phyloP scores from a whole-genome alignment of 1,140 invertebrate species.

The Steinernema khuongi region DNA sequence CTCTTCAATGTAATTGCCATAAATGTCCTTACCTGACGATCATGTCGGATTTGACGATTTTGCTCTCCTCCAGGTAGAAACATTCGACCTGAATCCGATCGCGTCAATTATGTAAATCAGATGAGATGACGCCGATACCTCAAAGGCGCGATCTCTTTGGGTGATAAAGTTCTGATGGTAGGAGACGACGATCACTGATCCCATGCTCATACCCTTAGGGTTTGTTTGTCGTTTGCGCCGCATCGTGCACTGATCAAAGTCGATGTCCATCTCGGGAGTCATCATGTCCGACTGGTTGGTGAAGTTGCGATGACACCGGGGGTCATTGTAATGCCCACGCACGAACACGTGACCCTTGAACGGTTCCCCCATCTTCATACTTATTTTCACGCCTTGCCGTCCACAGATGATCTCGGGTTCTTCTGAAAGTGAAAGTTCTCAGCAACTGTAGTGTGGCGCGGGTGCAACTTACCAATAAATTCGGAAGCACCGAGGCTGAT shows the following conservation, averaged over 20 bases:
- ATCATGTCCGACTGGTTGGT: neutral
- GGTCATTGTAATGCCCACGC: conserved; percentile 18
- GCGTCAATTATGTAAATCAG: neutral
- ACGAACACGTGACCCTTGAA: conserved; percentile 19
- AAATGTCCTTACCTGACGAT: neutral
- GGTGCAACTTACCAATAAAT: neutral
- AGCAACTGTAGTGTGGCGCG: neutral
- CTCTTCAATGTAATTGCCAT: neutral
- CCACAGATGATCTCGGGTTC: neutral
- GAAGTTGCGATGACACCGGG: neutral
- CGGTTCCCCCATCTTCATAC: conserved; percentile 2
- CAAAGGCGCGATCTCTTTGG: neutral
- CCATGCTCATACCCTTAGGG: neutral
- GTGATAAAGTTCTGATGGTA: neutral
- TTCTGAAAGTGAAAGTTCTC: neutral
- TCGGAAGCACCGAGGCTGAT: neutral
- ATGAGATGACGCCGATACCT: neutral
- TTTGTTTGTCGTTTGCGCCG: neutral
- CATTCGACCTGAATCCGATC: conserved; percentile 1
- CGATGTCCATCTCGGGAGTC: neutral
- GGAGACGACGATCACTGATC: conserved; percentile 4
- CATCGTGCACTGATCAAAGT: conserved; percentile 9
- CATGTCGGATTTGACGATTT: neutral
- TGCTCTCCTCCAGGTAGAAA: neutral
- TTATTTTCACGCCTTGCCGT: conserved; percentile 4